Evolutionary conservation across 2,113 vertebrate genomes (phyloP).

Genomic region (Mastomys coucha): DNA sequence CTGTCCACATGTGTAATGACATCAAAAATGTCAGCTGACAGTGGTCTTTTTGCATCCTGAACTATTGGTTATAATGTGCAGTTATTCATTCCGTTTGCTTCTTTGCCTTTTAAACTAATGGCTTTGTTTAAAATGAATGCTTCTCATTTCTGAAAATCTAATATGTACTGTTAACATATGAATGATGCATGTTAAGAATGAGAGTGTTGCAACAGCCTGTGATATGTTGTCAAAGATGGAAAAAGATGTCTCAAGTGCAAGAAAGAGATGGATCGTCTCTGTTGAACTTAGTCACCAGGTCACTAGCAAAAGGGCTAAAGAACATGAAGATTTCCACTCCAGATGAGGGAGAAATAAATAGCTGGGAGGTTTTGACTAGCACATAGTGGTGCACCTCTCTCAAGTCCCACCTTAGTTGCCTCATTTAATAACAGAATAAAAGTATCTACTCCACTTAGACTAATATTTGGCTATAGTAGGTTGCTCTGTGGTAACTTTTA

Average conservation of each 20-base stretch:
- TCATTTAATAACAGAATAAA: neutral
- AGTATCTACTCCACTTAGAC: neutral
- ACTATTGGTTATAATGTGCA: constrained; percentile 56
- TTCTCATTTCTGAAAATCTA: constrained; percentile 63
- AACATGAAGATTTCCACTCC: constrained; percentile 20
- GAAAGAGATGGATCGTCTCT: neutral
- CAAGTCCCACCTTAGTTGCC: neutral
- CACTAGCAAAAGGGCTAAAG: neutral
- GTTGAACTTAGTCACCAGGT: neutral
- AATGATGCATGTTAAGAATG: constrained; percentile 61
- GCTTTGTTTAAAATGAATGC: constrained; percentile 70
- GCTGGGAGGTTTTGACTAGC: neutral
- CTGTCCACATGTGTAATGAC: neutral
- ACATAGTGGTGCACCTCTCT: neutral
- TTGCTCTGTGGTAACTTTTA: neutral
- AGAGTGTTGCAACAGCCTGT: constrained; percentile 5
- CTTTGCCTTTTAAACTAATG: constrained; percentile 72
- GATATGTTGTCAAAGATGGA: constrained; percentile 1
- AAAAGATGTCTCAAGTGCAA: neutral
- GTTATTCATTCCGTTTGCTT: constrained; percentile 58
- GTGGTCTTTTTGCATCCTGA: constrained; percentile 27
- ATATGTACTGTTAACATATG: constrained; percentile 50
- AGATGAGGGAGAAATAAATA: neutral
- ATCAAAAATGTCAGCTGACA: neutral
- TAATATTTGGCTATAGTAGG: neutral